These are phyloP conservation scores for Lagenorhynchus albirostris DNA, from an alignment of 2,113 vertebrate species.

Conservation along the genomic window DNA sequence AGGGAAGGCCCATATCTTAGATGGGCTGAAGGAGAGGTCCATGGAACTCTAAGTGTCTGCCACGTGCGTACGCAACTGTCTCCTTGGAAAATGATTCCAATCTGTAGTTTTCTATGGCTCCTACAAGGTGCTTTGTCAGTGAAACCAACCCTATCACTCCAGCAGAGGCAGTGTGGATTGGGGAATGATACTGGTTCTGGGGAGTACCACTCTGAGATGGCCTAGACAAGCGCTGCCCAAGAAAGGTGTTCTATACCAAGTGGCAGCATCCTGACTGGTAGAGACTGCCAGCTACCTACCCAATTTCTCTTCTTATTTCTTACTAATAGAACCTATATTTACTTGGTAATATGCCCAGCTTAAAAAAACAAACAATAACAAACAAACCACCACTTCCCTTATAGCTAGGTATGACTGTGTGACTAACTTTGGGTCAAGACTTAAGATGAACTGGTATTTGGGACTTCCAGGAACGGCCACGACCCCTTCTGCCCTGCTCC, in stretches of 20 bases:
- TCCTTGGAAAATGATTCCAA: not conserved
- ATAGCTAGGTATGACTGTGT: not conserved
- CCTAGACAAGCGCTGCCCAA: not conserved
- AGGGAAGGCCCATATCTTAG: not conserved
- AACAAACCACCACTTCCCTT: not conserved
- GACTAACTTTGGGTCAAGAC: not conserved
- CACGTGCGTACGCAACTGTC: accelerated
- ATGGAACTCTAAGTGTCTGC: not conserved
- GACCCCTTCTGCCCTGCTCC: not conserved
- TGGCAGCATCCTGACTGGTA: not conserved
- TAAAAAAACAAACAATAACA: not conserved
- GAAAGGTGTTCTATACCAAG: not conserved
- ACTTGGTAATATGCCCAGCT: not conserved
- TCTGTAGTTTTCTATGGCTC: not conserved
- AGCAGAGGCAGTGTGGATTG: not conserved
- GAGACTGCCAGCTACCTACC: not conserved
- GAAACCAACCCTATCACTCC: not conserved
- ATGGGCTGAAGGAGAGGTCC: not conserved
- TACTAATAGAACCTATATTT: not conserved
- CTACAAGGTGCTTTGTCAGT: not conserved
- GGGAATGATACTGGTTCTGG: not conserved
- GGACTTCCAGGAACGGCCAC: not conserved
- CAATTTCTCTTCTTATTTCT: not conserved
- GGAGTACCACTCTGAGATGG: not conserved
- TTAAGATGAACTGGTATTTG: not conserved